Evolutionary conservation across 2,888 invertebrate genomes (phyloP).

Genomic region (Plagiodera versicolora): DNA sequence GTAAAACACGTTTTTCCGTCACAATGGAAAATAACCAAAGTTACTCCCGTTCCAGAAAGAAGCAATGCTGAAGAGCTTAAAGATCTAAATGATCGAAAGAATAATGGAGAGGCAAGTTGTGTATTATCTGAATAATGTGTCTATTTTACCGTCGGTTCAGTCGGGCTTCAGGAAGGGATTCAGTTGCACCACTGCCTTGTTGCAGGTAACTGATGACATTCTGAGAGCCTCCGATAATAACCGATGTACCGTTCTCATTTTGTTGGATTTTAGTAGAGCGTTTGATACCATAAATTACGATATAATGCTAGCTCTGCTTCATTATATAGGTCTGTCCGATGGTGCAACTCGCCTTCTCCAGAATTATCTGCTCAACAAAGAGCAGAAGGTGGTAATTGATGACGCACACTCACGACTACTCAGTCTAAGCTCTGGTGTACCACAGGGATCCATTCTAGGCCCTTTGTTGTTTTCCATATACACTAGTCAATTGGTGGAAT

Average conservation of each 20-base stretch:
- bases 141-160: not conserved
- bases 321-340: not conserved
- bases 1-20: not conserved
- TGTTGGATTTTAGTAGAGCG: not conserved
- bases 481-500: too few relatives aligned
- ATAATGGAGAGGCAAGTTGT: slow-evolving; percentile 4
- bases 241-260: not conserved
- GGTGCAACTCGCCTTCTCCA: not conserved
- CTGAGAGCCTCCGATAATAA: not conserved
- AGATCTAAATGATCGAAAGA: slow-evolving; percentile 3
- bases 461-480: too few relatives aligned
- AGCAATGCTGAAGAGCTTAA: not conserved
- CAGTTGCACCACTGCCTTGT: slow-evolving; percentile 2
- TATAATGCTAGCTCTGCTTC: not conserved
- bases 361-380: not conserved
- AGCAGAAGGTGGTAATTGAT: not conserved
- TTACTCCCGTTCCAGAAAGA: not conserved
- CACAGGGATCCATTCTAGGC: too few relatives aligned
- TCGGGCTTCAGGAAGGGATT: slow-evolving; percentile 8
- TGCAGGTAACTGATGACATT: slow-evolving; percentile 2
- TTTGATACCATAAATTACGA: not conserved
- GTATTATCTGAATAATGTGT: not conserved
- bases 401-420: not conserved
- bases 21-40: not conserved
- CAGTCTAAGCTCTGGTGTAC: too few relatives aligned